phyloP scores from a whole-genome alignment of 1,140 invertebrate species.

The Drosophila funebris region DNA sequence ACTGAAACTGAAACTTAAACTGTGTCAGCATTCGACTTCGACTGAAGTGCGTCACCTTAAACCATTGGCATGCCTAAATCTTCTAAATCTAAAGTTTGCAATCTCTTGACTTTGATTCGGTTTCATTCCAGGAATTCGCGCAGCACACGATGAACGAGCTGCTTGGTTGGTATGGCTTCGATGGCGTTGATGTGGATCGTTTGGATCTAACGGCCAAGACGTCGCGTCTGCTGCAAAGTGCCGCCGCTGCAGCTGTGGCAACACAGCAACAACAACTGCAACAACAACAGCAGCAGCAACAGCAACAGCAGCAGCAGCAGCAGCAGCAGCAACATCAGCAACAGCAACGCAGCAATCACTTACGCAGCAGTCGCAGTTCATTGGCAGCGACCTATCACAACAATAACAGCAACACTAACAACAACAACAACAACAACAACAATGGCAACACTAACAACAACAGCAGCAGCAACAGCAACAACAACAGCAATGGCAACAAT shows the following conservation, averaged over 20 bases:
- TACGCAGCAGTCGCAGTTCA: slow-evolving; percentile 63
- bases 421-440: slow-evolving; percentile 28
- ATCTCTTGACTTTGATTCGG: slow-evolving; percentile 7
- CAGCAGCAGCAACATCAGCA: slow-evolving; percentile 34
- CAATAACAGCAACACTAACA: slow-evolving; percentile 63
- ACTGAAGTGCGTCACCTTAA: slow-evolving; percentile 21
- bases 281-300: slow-evolving; percentile 53
- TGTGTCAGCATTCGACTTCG: slow-evolving; percentile 34
- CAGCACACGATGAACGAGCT: slow-evolving; percentile 96
- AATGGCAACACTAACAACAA: slow-evolving; percentile 55
- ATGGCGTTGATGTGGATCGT: slow-evolving; percentile 86
- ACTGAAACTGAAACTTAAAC: slow-evolving; percentile 1
- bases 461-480: slow-evolving; percentile 35
- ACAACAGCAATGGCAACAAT: slow-evolving; percentile 44
- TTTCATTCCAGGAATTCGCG: slow-evolving; percentile 90
- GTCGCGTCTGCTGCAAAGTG: slow-evolving; percentile 71
- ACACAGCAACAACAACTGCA: slow-evolving; percentile 69
- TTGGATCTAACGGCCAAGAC: slow-evolving; percentile 81
- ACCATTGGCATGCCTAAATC: slow-evolving; percentile 5
- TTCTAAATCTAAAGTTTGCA: background rate
- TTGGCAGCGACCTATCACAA: slow-evolving; percentile 55
- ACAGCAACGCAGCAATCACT: slow-evolving; percentile 37
- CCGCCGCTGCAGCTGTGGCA: slow-evolving; percentile 67
- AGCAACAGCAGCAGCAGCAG: slow-evolving; percentile 35
- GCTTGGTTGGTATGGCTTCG: slow-evolving; percentile 94